phyloP scores from a whole-genome alignment of 1,140 invertebrate species.

The Patella vulgata region DNA sequence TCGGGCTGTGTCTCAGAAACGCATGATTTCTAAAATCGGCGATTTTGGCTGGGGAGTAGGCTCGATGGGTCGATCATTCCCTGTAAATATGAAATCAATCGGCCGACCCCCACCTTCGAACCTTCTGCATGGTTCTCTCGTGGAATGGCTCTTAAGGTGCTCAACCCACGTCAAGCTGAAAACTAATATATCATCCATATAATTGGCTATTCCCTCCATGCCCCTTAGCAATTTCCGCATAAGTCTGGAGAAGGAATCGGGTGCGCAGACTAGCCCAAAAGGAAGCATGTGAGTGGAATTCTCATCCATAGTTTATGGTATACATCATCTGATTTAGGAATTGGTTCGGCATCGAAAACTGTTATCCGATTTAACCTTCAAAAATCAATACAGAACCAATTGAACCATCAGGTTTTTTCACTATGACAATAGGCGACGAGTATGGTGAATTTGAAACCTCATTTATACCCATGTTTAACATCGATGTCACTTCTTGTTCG shows the following conservation, averaged over 20 bases:
- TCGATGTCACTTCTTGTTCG: neutral
- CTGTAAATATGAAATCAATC: too few species aligned
- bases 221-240: slow-evolving; percentile 17
- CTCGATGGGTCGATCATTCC: too few species aligned
- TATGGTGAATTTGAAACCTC: neutral
- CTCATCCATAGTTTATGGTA: slow-evolving; percentile 5
- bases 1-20: too few species aligned
- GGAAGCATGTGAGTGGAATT: too few species aligned
- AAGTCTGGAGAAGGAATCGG: slow-evolving; percentile 16
- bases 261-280: neutral
- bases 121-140: too few species aligned
- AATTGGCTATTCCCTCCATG: neutral
- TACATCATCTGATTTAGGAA: slow-evolving; percentile 33
- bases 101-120: too few species aligned
- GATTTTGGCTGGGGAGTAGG: too few species aligned
- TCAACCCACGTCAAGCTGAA: slow-evolving; percentile 1
- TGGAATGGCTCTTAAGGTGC: too few species aligned
- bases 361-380: slow-evolving; percentile 28
- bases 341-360: slow-evolving; percentile 28
- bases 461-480: neutral
- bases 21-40: too few species aligned
- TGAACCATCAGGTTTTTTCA: neutral
- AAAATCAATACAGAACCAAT: too few species aligned
- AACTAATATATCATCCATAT: slow-evolving; percentile 2
- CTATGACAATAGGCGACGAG: slow-evolving; percentile 3